Conservation (phyloP, 2,113 vertebrate genomes). For the Micromys minutus region DNA sequence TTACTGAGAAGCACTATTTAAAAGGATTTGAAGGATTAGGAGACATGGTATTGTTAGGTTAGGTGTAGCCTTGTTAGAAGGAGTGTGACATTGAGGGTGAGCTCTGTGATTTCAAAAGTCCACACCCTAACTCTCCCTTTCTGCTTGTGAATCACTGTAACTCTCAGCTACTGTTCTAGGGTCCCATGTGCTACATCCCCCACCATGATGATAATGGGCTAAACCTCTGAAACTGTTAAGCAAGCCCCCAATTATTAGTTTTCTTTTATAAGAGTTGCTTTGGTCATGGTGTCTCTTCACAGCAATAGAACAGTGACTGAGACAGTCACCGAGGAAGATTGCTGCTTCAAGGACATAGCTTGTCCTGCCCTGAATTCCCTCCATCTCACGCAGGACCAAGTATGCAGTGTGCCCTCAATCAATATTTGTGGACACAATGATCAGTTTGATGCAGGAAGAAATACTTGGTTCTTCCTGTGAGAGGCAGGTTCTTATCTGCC, state of each 20-base stretch:
- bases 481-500: not conserved
- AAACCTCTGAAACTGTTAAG: not conserved
- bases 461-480: rapidly evolving
- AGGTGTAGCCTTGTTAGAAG: not conserved
- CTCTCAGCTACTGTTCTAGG: not conserved
- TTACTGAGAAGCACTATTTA: not conserved
- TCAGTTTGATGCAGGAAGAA: not conserved
- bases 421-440: not conserved
- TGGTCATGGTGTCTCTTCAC: not conserved
- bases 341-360: not conserved
- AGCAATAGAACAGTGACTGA: not conserved
- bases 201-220: not conserved
- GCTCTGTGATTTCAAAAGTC: not conserved
- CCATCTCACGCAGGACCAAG: not conserved
- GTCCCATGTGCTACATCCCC: not conserved
- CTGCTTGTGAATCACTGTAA: not conserved
- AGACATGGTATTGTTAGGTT: not conserved
- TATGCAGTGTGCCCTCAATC: not conserved
- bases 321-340: not conserved
- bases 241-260: too few species aligned
- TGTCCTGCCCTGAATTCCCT: not conserved
- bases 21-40: not conserved
- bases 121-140: not conserved
- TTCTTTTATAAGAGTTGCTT: not conserved
- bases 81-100: not conserved